Evolutionary conservation across 2,113 vertebrate species (phyloP), one percentile per base, ranked within the genome.

Genomic region (Zosterops japonicus): DNA sequence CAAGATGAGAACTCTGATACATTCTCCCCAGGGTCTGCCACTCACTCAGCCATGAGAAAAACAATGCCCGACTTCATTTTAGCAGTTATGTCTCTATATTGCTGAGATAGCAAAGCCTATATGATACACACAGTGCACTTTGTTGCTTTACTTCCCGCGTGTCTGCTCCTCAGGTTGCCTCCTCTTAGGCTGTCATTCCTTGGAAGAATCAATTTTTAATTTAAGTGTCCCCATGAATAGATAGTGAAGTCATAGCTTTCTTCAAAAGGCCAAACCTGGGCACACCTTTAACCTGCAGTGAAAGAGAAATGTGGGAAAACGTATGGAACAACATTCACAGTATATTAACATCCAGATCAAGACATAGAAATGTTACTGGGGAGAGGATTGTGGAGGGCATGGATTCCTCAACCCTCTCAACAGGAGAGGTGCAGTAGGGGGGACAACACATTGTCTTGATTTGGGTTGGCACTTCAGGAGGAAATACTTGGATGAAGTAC

Each of bases 1-100:
- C 96, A 97, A 95, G 97, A 96, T 82, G 88, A 95, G 83, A 93
- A 90, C 89, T 96, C 89, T 93, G 94, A 97, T 97, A 93, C 70
- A 94, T 75, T 97, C 98, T 97, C 98, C 93, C 90, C 95, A 96
- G 98, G 94, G 97, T 95, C 97, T 98, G 97, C 82, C 98, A 97
- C 94, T 98, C 98, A 97, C 91, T 95, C 92, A 96, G 92, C 75
- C 90, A 75, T 89, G 71, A 96, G 95, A 95, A 97, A 95, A 90
- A 78, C 84, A 96, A 95, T 93, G 80, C 76, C 85, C 85, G 75
- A 21, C 77, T 89, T 92, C 64, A 80, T 97, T 95, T 94, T 93
- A 93, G 65, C 31, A 75, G 49, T 79, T 92, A 56, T 0, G 15
- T 96, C 90, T 96, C 93, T 80, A 82, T 96, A 97, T 94, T 1